Base-by-base conservation (phyloP, 2,888 invertebrate species). In the Hirtodrosophila confusa region DNA sequence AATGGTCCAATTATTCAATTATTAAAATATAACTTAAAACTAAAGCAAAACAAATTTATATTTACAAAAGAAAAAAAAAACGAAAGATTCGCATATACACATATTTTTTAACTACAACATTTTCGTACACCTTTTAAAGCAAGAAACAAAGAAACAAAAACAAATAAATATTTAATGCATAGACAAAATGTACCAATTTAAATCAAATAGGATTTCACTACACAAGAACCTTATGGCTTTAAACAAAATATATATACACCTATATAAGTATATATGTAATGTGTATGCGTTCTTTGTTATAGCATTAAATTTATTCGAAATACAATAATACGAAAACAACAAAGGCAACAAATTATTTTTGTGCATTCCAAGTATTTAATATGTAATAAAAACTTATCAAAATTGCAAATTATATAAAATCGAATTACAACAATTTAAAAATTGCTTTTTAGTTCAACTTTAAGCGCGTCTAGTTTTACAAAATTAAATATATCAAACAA, bases 1-100 rank as follows among this genome's bases (percentile, higher is more conserved):
- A 85, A 87, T 82, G 86, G 86, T 86, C 86, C 86, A 86, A 86
- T 86, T 86, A 86, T 82, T 86, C 83, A 86, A 86, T 85, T 85
- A 77, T 68, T 71, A 72, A 72, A 55, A 75, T 66, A 70, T 45
- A 63, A 43, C 29, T 33, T 45, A 69, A 51, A 68, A 58, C 27
- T 45, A 66, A 67, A 66, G 11, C 12, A 49, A 61, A 54, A 39
- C 39, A 55, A 55, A 55, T 70, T 58, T 74, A 83, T 80, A 80
- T 70, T 71, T 70, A 80, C 64, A 67, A 54, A 45, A 41, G 31
- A 43, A 37, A 62, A 45, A 10, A 44, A 44, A 44, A 62, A 36
- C 11, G 36, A 66, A 61, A 62, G 37, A 57, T 64, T 56, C 40
- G 47, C 43, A 51, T 50, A 60, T 50, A 63, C 37, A 75, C 77